A percentile compares a stretch with the other conserved stretches of the same genome.
Evolutionary conservation across 2,113 vertebrate species (phyloP).

Genomic region (Tricholaema leucomelas): DNA sequence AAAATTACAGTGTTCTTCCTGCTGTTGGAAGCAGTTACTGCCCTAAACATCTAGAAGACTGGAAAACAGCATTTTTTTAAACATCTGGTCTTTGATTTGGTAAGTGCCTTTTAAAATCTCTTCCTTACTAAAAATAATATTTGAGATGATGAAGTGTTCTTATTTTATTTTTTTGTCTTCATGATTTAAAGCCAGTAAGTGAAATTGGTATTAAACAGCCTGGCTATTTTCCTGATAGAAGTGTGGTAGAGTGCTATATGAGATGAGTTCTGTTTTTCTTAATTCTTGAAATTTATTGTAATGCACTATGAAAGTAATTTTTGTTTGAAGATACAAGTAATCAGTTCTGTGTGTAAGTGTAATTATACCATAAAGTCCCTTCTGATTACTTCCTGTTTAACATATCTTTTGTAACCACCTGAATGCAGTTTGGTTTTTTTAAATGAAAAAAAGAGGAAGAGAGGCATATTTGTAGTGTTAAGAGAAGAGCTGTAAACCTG

Average conservation of each 20-base stretch:
- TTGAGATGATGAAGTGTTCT: background rate
- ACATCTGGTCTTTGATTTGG: background rate
- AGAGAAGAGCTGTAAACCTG: background rate
- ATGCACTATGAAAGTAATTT: background rate
- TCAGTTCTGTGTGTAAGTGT: background rate
- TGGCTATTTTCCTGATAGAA: background rate
- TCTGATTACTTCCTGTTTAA: background rate
- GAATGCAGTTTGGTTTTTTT: background rate
- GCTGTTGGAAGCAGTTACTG: conserved; percentile 19
- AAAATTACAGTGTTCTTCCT: background rate
- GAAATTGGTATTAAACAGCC: background rate
- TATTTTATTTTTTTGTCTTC: background rate
- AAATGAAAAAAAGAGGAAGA: background rate
- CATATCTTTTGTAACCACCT: accelerated
- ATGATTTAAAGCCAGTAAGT: background rate
- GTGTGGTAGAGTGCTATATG: background rate
- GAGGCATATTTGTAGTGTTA: background rate
- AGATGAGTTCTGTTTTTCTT: background rate
- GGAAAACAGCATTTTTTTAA: background rate
- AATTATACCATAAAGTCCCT: background rate
- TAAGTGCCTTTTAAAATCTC: conserved; percentile 15
- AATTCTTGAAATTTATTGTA: background rate
- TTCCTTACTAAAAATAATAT: background rate
- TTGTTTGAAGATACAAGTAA: background rate
- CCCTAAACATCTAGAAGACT: conserved; percentile 7